Percentiles rank a stretch among this genome's conserved stretches.
These are phyloP conservation scores for Symphodus melops DNA, from an alignment of 2,113 vertebrate genomes.

Conservation along the genomic window DNA sequence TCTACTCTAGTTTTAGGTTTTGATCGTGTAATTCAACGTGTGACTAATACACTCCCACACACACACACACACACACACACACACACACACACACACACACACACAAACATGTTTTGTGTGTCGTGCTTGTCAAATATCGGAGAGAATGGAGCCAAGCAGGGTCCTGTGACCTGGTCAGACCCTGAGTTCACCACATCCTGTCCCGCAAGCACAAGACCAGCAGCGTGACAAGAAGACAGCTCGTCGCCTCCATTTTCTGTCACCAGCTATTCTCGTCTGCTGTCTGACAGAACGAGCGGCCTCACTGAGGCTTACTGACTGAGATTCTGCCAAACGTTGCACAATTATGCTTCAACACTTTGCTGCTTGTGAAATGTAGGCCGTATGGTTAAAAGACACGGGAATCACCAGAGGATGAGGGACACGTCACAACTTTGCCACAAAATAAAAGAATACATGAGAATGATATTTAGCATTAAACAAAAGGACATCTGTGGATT, in stretches of 20 bases:
- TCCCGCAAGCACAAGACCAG: conserved; percentile 36
- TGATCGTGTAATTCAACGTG: conserved; percentile 44
- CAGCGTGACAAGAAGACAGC: conserved; percentile 40
- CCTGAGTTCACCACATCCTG: conserved; percentile 53
- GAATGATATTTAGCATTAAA: too few relatives aligned
- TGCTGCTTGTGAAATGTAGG: background rate
- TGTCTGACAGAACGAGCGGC: conserved; percentile 24
- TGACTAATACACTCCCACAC: conserved; percentile 58
- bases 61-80: conserved; percentile 42
- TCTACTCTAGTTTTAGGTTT: conserved; percentile 46
- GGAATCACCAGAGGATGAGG: too few relatives aligned
- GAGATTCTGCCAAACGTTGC: conserved; percentile 24
- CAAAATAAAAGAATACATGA: too few relatives aligned
- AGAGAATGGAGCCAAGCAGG: conserved; percentile 32
- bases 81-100: conserved; percentile 37
- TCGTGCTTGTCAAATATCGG: conserved; percentile 42
- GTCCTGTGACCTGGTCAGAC: conserved; percentile 40
- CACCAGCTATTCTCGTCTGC: conserved; percentile 36
- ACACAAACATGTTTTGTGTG: conserved; percentile 37
- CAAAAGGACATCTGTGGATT: too few relatives aligned
- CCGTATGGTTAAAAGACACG: background rate
- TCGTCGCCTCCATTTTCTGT: conserved; percentile 32
- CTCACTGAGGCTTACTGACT: background rate
- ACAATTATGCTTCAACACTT: conserved; percentile 7
- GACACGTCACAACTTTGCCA: too few relatives aligned